A percentile compares a stretch with the other conserved stretches of the same genome.
Evolutionary conservation across 2,113 vertebrate genomes (phyloP).

Genomic region (Urocynchramus pylzowi): DNA sequence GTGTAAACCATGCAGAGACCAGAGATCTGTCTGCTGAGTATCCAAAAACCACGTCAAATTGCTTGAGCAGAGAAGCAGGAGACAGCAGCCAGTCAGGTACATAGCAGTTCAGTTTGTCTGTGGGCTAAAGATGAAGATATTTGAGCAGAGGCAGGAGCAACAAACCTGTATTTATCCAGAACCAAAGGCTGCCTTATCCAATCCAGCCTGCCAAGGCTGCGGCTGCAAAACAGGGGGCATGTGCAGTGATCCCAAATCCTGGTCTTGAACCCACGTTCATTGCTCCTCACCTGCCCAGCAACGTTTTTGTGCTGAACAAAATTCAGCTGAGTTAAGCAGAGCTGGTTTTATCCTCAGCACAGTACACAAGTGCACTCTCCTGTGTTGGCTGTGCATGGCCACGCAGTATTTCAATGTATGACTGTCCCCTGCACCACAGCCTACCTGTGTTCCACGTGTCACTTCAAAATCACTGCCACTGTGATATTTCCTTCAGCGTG

Average conservation of each 20-base stretch:
- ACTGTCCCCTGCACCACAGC: neutral
- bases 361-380: neutral
- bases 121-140: neutral
- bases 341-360: neutral
- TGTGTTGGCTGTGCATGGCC: neutral
- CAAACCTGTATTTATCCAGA: neutral
- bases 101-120: neutral
- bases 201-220: rapidly evolving
- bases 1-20: neutral
- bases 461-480: neutral
- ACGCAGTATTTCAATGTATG: neutral
- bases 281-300: neutral
- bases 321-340: neutral
- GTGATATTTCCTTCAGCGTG: neutral
- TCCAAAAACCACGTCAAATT: neutral
- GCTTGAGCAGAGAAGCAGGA: neutral
- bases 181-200: neutral
- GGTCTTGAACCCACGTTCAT: neutral
- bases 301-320: neutral
- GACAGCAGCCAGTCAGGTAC: neutral
- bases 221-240: neutral
- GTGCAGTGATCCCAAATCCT: neutral
- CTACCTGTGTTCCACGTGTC: neutral
- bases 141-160: neutral
- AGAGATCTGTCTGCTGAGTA: neutral